A percentile compares a stretch with the other conserved stretches of the same genome.
Evolutionary conservation across 2,113 vertebrate genomes (phyloP).

Genomic region (Arenaria interpres): DNA sequence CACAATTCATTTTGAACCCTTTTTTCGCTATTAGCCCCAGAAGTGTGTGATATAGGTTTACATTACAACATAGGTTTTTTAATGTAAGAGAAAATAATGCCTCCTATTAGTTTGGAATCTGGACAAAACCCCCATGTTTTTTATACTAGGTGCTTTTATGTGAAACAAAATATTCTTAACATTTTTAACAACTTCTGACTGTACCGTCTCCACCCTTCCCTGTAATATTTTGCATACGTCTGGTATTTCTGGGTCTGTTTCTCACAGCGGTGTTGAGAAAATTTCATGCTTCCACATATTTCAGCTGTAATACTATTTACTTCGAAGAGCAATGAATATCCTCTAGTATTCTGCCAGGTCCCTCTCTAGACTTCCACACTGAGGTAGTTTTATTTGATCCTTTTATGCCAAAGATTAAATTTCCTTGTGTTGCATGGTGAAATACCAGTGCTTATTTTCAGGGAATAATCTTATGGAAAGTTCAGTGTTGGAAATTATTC

Average conservation of each 20-base stretch:
- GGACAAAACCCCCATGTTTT: not conserved
- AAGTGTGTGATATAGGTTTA: not conserved
- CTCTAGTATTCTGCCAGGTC: slow-evolving; percentile 16
- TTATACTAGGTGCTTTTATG: not conserved
- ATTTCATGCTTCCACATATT: slow-evolving; percentile 60
- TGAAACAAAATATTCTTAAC: not conserved
- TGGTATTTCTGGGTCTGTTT: slow-evolving; percentile 31
- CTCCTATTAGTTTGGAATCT: not conserved
- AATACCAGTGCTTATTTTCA: slow-evolving; percentile 29
- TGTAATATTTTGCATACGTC: not conserved
- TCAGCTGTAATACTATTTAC: slow-evolving; percentile 53
- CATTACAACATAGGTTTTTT: not conserved
- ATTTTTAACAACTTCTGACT: not conserved
- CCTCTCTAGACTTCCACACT: slow-evolving; percentile 18
- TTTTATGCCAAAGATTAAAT: slow-evolving; percentile 54
- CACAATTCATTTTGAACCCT: not conserved
- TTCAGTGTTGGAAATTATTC: slow-evolving; percentile 5
- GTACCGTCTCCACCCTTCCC: not conserved
- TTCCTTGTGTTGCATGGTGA: slow-evolving; percentile 6
- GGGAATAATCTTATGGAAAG: not conserved
- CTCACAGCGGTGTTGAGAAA: slow-evolving; percentile 44
- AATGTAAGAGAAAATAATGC: not conserved
- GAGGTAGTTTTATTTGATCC: slow-evolving; percentile 59
- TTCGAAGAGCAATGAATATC: slow-evolving; percentile 46
- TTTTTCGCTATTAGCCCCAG: not conserved